Base-by-base conservation (phyloP, 2,888 invertebrate species). In the Cyaniris semiargus region DNA sequence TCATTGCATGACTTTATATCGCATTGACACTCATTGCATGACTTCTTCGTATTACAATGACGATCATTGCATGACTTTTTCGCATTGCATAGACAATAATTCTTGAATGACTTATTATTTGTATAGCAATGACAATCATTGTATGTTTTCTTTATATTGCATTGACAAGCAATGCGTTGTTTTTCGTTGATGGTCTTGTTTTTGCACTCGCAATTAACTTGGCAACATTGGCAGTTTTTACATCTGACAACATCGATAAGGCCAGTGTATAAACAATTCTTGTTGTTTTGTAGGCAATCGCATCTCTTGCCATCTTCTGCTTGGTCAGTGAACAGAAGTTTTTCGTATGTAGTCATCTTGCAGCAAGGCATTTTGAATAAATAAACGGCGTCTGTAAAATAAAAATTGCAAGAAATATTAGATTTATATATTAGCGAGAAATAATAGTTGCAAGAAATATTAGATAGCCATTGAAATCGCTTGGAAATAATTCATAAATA, bases 351-450 rank as follows among this genome's bases (percentile, higher is more conserved):
- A 21, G 58, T 23, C 44, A 81, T 80, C 79, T 86, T 84, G 79
- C 85, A 85, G 85, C 89, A 88, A 78, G 88, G 82, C 90, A 89
- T 90, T 48, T 81, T 85, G 77, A 48, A 60, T 21, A 27, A 15
- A 66, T 23, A 13, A 1, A 13, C 27, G 4, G 23, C 66, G 3
- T 66, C 66, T 66, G 66, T 15, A 27, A 66, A 66, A 66, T 23
- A 27, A 13, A 13, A 58, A 2, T 27, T 21, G 21, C 58, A 53
- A 53, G 4, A 53, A 53, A 53, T 53, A 53, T 53, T 53, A 44
- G 0, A 3, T 31, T 44, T 44, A 7, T 44, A 31, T 31, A 31
- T 31, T 27, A 27, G 31, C 3, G 31, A 31, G 4, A 31, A 31
- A 31, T 3, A 31, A 31, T n/a, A n/a, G n/a, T n/a, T n/a, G 34